A percentile compares a stretch with the other conserved stretches of the same genome.
phyloP scores from a whole-genome alignment of 1,140 invertebrate genomes.

The Zaprionus nigranus region DNA sequence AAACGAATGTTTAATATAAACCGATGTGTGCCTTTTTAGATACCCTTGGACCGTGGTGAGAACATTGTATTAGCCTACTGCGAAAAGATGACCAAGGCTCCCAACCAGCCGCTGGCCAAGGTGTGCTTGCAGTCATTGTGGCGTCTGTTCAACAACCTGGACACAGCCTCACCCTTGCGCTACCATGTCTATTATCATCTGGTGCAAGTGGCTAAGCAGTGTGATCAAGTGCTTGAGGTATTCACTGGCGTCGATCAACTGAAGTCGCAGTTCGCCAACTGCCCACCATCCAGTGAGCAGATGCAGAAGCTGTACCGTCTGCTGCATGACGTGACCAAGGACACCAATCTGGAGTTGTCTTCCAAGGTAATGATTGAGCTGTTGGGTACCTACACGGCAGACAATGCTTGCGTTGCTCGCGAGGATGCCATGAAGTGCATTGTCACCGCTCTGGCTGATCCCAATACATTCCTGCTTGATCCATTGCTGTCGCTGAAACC shows the following conservation, averaged over 20 bases:
- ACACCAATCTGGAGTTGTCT: constrained; percentile 92
- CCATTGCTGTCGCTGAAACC: constrained; percentile 96
- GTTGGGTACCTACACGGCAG: constrained; percentile 96
- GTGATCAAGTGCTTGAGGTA: constrained; percentile 93
- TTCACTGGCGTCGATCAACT: constrained; percentile 92
- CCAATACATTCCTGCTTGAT: constrained; percentile 97
- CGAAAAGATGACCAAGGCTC: constrained; percentile 96
- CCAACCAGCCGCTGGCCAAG: constrained; percentile 91
- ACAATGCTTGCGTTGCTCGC: constrained; percentile 97
- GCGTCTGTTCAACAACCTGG: constrained; percentile 95
- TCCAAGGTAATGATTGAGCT: constrained; percentile 98
- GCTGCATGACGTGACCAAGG: constrained; percentile 93
- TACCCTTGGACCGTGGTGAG: constrained; percentile 92
- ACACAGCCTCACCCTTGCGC: constrained; percentile 92
- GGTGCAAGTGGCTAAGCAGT: constrained; percentile 94
- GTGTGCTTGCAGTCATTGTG: constrained; percentile 94
- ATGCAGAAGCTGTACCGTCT: constrained; percentile 96
- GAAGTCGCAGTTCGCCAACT: constrained; percentile 92
- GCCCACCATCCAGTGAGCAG: constrained; percentile 94
- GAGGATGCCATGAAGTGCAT: constrained; percentile 99
- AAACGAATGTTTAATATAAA: background rate
- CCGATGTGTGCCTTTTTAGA: constrained; percentile 85
- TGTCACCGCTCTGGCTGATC: constrained; percentile 96
- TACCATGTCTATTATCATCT: constrained; percentile 97
- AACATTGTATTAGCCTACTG: constrained; percentile 96